Conservation (phyloP, 2,113 vertebrate species). For the Macrotus californicus region DNA sequence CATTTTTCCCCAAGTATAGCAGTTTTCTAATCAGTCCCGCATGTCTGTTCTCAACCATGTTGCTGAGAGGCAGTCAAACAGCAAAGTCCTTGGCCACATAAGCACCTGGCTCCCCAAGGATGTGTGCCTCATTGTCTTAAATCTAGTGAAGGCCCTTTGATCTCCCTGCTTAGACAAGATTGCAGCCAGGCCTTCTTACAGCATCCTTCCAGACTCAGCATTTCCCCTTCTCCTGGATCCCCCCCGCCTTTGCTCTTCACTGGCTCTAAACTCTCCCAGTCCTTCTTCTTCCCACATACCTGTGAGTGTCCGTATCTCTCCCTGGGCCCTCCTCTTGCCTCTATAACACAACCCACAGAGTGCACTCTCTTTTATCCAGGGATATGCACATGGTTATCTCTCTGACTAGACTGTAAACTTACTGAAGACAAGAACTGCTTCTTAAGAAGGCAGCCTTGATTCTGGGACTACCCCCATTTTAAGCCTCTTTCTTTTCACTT, state of each 20-base stretch:
- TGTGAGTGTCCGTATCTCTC: neutral
- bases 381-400: too few relatives aligned
- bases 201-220: neutral
- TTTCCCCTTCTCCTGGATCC: neutral
- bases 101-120: conserved; percentile 35
- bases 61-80: conserved; percentile 1
- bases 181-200: neutral
- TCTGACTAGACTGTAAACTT: neutral
- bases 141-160: neutral
- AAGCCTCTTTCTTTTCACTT: neutral
- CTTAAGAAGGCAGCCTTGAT: neutral
- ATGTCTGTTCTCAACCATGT: neutral
- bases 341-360: neutral
- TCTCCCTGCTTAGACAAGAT: conserved; percentile 1
- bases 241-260: neutral
- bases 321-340: neutral
- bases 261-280: neutral
- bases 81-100: conserved; percentile 47
- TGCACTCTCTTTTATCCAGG: neutral
- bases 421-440: neutral
- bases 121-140: neutral
- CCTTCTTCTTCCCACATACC: neutral
- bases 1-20: neutral
- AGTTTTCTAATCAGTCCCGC: conserved; percentile 43
- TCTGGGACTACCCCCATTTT: neutral